Percentiles rank a stretch among this genome's conserved stretches.
These are phyloP conservation scores for Aspiorhynchus laticeps DNA, from an alignment of 2,113 vertebrate genomes.

Conservation along the genomic window DNA sequence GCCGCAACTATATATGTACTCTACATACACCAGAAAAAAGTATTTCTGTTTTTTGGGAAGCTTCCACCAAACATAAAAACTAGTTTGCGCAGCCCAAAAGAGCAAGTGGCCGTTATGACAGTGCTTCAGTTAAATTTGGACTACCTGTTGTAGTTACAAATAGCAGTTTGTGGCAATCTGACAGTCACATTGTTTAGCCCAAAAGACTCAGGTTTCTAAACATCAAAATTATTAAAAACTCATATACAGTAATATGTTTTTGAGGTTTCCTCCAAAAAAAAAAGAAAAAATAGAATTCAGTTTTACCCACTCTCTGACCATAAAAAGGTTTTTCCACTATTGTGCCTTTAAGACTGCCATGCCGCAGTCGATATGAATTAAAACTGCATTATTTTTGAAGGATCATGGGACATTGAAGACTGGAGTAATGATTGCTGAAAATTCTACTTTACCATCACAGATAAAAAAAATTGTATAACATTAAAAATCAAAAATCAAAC, in stretches of 20 bases:
- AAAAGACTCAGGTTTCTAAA: background rate
- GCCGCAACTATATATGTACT: constrained; percentile 19
- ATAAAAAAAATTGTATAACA: background rate
- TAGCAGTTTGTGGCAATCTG: background rate
- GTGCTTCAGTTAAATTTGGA: background rate
- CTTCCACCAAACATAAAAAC: constrained; percentile 22
- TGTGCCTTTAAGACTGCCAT: background rate
- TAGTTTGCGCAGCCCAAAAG: background rate
- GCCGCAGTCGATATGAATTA: background rate
- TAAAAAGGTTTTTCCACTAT: background rate
- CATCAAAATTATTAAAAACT: background rate
- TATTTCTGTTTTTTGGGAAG: background rate
- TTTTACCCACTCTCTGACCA: background rate
- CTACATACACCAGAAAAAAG: constrained; percentile 2
- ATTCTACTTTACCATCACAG: too few species aligned
- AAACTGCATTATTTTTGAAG: background rate
- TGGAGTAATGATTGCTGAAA: too few species aligned
- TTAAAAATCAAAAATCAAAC: background rate
- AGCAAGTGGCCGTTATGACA: constrained; percentile 2
- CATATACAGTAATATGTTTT: background rate
- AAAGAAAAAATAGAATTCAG: background rate
- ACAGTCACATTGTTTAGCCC: background rate
- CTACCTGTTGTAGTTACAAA: constrained; percentile 13
- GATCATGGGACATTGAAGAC: too few species aligned
- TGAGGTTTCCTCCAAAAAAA: too few species aligned